These are phyloP conservation scores for Sinosuthora webbiana DNA, from an alignment of 2,113 vertebrate genomes.

Conservation along the genomic window DNA sequence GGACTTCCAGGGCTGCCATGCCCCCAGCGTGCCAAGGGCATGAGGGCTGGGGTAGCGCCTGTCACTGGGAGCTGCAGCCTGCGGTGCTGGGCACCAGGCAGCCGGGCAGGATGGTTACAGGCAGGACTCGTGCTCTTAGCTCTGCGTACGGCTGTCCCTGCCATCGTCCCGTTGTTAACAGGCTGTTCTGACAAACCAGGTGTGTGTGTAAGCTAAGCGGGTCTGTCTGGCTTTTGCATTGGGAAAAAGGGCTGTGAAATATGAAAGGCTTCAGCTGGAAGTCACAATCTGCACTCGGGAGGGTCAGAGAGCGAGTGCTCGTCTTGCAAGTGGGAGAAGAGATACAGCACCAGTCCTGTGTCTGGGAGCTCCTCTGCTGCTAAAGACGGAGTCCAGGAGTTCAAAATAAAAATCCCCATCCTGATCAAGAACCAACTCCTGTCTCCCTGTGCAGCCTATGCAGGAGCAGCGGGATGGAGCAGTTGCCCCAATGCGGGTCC, in stretches of 20 bases:
- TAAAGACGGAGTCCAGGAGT: background rate
- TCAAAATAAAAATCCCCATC: background rate
- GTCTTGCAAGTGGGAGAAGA: background rate
- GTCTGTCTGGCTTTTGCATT: background rate
- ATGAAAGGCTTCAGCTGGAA: accelerated
- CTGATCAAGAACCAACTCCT: accelerated
- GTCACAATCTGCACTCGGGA: background rate
- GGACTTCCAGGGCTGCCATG: background rate
- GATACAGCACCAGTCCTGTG: background rate
- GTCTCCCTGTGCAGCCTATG: background rate
- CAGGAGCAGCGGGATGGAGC: background rate
- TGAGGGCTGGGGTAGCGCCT: accelerated
- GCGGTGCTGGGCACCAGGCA: background rate
- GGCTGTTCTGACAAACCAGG: background rate
- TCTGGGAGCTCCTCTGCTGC: background rate
- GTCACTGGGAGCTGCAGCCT: accelerated
- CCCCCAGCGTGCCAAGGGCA: accelerated
- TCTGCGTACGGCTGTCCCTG: background rate
- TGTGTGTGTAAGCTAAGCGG: background rate
- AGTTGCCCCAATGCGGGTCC: accelerated
- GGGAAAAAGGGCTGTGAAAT: background rate
- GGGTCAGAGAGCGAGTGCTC: accelerated
- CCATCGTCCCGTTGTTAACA: accelerated
- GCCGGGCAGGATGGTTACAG: accelerated
- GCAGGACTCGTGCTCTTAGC: accelerated